Conservation (phyloP, 2,797 vertebrate species). For the Acrocephalus scirpaceus region DNA sequence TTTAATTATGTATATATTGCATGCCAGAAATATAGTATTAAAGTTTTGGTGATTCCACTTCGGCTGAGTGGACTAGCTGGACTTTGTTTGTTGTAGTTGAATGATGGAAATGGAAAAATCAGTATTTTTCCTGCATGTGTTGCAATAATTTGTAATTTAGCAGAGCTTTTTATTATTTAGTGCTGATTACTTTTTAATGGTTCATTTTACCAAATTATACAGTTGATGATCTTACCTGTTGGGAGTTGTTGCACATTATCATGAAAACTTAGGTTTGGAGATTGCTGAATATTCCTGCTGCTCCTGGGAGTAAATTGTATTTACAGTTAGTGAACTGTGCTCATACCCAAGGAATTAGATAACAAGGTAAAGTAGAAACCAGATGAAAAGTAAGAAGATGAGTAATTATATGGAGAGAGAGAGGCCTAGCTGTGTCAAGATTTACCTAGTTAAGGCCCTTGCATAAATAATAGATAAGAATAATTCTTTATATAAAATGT, state of each 20-base stretch:
- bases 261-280: not conserved
- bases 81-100: not conserved
- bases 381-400: constrained; percentile 22
- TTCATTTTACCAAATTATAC: not conserved
- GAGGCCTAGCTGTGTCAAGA: not conserved
- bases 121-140: not conserved
- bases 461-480: constrained; percentile 5
- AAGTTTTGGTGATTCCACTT: constrained; percentile 88
- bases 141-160: not conserved
- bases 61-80: not conserved
- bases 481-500: not conserved
- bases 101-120: not conserved
- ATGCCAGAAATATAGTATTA: constrained; percentile 82
- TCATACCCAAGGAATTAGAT: not conserved
- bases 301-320: not conserved
- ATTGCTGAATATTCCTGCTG: not conserved
- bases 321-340: not conserved
- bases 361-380: not conserved
- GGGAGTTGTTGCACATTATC: not conserved
- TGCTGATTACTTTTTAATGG: not conserved
- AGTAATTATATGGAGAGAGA: not conserved
- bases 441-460: not conserved
- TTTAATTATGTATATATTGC: constrained; percentile 80
- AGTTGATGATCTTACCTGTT: not conserved
- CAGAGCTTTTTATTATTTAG: not conserved